These are phyloP conservation scores for Palythoa caribaeorum DNA, from an alignment of 92 coral and sea anemone species.

Conservation along the genomic window DNA sequence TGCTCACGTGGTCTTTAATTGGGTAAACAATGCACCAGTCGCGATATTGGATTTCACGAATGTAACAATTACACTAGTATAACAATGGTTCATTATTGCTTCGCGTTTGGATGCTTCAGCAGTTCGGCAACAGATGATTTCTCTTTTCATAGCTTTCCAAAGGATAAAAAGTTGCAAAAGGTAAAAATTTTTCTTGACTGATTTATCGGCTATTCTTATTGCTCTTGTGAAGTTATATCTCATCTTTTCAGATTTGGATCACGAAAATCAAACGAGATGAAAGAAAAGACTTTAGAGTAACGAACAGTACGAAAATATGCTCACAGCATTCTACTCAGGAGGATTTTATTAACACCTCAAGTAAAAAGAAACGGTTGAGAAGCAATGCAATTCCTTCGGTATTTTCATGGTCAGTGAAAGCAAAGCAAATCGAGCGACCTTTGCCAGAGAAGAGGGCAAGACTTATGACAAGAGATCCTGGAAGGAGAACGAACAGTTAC, in stretches of 20 bases:
- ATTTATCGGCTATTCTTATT: not conserved
- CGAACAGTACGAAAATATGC: constrained; percentile 57
- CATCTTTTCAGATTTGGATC: constrained; percentile 57
- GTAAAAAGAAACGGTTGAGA: constrained; percentile 45
- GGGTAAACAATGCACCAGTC: no score
- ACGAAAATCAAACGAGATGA: constrained; percentile 57
- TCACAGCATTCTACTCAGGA: constrained; percentile 52
- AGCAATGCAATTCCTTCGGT: constrained; percentile 45
- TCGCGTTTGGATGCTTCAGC: no score
- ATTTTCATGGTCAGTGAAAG: constrained; percentile 46
- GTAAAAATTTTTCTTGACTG: not conserved
- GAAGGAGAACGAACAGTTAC: constrained; percentile 61
- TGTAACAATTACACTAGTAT: no score
- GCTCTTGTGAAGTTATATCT: not conserved
- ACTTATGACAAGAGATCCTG: constrained; percentile 28
- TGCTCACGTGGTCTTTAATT: no score
- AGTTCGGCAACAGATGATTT: not conserved
- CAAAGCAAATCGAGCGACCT: constrained; percentile 22
- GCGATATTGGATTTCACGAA: no score
- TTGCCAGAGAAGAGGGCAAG: constrained; percentile 43
- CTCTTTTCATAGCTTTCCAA: constrained; percentile 7
- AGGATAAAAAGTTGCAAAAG: constrained; percentile 9
- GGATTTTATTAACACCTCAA: constrained; percentile 51
- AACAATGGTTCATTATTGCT: no score
- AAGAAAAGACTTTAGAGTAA: constrained; percentile 53